phyloP scores from a whole-genome alignment of 2,113 vertebrate genomes.

The Budorcas taxicolor region DNA sequence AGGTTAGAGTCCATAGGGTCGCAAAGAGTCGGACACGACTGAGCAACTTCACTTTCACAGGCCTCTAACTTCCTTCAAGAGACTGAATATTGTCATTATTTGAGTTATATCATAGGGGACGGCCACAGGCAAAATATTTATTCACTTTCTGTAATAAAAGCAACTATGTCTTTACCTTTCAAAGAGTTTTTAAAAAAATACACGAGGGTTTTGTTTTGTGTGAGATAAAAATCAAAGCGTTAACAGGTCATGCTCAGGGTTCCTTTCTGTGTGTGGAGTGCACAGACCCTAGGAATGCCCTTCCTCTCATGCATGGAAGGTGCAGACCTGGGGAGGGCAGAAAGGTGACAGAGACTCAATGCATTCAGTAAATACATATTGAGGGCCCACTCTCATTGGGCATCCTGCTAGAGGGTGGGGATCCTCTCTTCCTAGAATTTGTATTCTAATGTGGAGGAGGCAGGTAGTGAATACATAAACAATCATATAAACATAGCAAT shows the following conservation, averaged over 20 bases:
- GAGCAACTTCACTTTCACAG: too few species aligned
- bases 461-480: not conserved
- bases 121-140: not conserved
- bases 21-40: too few species aligned
- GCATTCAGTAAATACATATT: not conserved
- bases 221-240: not conserved
- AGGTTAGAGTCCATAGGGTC: too few species aligned
- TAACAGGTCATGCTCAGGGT: not conserved
- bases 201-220: not conserved
- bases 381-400: not conserved
- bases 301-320: not conserved
- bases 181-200: not conserved
- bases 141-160: slow-evolving; percentile 1
- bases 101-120: not conserved
- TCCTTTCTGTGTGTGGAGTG: not conserved
- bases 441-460: not conserved
- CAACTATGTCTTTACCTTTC: not conserved
- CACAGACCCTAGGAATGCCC: not conserved
- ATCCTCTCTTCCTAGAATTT: not conserved
- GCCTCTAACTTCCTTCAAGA: not conserved
- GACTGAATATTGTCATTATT: not conserved
- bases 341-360: not conserved
- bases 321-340: not conserved
- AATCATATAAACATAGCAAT: not conserved
- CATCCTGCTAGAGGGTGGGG: not conserved